Evolutionary conservation across 2,113 vertebrate genomes (phyloP).

Genomic region (Bostrychus sinensis): DNA sequence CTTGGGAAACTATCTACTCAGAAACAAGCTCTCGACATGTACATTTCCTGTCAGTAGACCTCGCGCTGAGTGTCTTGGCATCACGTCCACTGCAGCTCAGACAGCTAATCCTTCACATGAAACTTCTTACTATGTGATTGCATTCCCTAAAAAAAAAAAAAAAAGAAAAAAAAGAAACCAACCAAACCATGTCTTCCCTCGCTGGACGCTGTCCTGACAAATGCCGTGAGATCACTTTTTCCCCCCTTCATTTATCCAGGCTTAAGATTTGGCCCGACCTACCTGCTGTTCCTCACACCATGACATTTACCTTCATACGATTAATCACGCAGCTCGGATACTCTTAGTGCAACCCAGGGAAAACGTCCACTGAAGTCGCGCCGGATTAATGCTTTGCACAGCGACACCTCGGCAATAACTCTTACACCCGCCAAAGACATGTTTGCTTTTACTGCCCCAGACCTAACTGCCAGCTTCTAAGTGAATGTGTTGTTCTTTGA

Average conservation of each 20-base stretch:
- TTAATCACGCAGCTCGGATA: constrained; percentile 13
- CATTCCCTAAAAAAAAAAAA: constrained; percentile 26
- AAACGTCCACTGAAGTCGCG: constrained; percentile 13
- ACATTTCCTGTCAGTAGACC: constrained; percentile 14
- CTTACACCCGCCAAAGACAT: not conserved
- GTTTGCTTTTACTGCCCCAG: constrained; percentile 3
- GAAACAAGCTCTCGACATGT: constrained; percentile 8
- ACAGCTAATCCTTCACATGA: constrained; percentile 27
- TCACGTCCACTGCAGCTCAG: constrained; percentile 15
- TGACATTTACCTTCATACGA: constrained; percentile 7
- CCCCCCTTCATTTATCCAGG: constrained; percentile 6
- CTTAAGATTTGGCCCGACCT: constrained; percentile 21
- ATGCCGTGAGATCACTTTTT: constrained; percentile 13
- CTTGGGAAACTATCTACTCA: constrained; percentile 4
- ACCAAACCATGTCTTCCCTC: constrained; percentile 18
- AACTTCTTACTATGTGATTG: constrained; percentile 9
- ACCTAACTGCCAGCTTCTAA: constrained; percentile 1
- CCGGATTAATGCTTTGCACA: constrained; percentile 8
- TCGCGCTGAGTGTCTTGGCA: constrained; percentile 25
- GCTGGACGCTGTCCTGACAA: constrained; percentile 32
- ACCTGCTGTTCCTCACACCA: constrained; percentile 14
- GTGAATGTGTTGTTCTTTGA: not conserved
- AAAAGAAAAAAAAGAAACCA: not conserved
- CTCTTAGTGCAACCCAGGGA: not conserved
- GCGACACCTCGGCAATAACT: not conserved